Base-by-base conservation (phyloP, 2,113 vertebrate species). In the Sprattus sprattus region DNA sequence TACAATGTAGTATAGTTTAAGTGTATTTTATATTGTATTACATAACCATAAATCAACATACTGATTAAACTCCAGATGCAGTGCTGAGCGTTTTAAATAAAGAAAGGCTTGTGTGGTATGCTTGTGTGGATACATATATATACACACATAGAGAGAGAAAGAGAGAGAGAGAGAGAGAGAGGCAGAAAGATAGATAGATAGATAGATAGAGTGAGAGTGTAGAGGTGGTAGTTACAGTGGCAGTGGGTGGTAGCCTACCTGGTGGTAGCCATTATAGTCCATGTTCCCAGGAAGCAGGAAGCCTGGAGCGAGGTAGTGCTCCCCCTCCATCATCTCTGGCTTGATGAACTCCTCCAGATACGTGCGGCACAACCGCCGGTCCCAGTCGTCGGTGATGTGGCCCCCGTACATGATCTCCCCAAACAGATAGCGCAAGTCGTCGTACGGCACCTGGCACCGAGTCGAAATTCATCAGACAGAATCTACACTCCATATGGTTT, bases 361-460 rank as follows among this genome's bases (percentile, higher is more conserved):
- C 2, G 96, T 96, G 85, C 89, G 95, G 90, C 98, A 99, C 81
- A 99, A 96, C 4, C 96, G 91, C 67, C 98, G 95, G 93, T 99
- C 98, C 98, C 98, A 99, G 91, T 98, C 96, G 0, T 99, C 98
- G 0, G 97, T 99, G 90, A 99, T 99, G 91, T 99, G 98, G 18
- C 98, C 98, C 57, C 98, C 97, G 0, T 99, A 99, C 98, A 99
- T 97, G 88, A 99, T 99, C 94, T 99, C 98, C 0, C 98, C 98
- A 11, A 99, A 97, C 1, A 99, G 95, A 91, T 99, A 99, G 50
- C 97, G 96, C 83, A 99, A 87, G 83, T 99, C 98, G 45, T 98
- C 96, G 0, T 96, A 99, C 0, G 98, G 98, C 25, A 99, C 97
- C 98, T 99, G 60, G 86, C 84, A 10, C 87, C 82, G 46, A 45